Conservation (phyloP, 1,140 invertebrate genomes). For the Wasmannia auropunctata region DNA sequence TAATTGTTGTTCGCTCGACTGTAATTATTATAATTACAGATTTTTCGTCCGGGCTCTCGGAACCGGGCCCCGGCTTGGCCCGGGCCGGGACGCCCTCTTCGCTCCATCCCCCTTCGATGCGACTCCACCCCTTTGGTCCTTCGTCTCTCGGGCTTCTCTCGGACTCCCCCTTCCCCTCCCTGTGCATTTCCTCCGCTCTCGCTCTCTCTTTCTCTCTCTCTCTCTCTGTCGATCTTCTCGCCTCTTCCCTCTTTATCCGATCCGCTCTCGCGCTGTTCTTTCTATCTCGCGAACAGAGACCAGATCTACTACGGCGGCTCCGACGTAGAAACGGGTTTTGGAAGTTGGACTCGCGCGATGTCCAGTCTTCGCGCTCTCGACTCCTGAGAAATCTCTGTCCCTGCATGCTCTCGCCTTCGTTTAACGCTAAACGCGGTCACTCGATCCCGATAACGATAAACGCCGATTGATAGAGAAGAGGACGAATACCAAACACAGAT, state of each 20-base stretch:
- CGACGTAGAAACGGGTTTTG: conserved; percentile 79
- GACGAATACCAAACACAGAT: neutral
- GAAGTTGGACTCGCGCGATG: conserved; percentile 69
- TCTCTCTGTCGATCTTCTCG: conserved; percentile 67
- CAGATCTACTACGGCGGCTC: conserved; percentile 68
- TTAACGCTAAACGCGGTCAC: neutral
- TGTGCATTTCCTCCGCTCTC: conserved; percentile 63
- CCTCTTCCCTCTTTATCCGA: conserved; percentile 65
- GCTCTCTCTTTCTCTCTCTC: conserved; percentile 61
- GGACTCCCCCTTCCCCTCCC: neutral
- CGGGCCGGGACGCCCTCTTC: conserved; percentile 71
- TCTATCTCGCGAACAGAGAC: conserved; percentile 57
- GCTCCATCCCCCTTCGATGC: conserved; percentile 64
- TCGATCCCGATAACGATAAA: neutral
- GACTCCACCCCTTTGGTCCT: conserved; percentile 75
- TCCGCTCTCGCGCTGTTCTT: conserved; percentile 68
- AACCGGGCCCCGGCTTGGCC: conserved; percentile 74
- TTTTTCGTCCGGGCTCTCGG: conserved; percentile 76
- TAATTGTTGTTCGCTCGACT: conserved; percentile 79
- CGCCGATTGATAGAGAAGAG: neutral
- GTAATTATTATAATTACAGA: conserved; percentile 84
- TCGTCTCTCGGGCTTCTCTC: conserved; percentile 65
- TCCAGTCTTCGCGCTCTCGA: conserved; percentile 56
- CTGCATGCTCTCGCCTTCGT: conserved; percentile 29
- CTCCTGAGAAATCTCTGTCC: conserved; percentile 60